A percentile compares a stretch with the other conserved stretches of the same genome.
Conservation (phyloP, 2,797 vertebrate genomes). For the Labeo calbasu region DNA sequence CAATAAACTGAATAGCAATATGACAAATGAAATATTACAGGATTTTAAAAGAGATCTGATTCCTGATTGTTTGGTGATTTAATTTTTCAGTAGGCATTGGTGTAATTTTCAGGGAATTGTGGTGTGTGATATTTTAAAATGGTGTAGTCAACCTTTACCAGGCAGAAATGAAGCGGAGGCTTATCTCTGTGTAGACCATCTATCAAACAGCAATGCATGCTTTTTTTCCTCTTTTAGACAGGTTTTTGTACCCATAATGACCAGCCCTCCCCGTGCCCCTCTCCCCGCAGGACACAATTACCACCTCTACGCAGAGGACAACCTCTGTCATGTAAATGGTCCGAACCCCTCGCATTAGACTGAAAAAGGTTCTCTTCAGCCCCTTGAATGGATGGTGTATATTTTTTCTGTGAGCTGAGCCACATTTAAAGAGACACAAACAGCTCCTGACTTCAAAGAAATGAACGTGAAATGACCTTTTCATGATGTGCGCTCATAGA, state of each 20-base stretch:
- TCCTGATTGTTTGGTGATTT: neutral
- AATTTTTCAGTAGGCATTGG: neutral
- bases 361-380: slow-evolving; percentile 38
- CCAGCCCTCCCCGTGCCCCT: slow-evolving; percentile 41
- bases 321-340: slow-evolving; percentile 66
- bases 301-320: slow-evolving; percentile 57
- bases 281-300: slow-evolving; percentile 63
- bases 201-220: slow-evolving; percentile 47
- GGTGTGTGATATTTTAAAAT: slow-evolving; percentile 19
- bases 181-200: slow-evolving; percentile 55
- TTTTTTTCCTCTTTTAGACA: slow-evolving; percentile 14
- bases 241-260: slow-evolving; percentile 56
- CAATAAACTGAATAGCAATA: neutral
- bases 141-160: neutral
- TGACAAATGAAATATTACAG: slow-evolving; percentile 1
- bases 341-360: slow-evolving; percentile 50
- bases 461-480: slow-evolving; percentile 56
- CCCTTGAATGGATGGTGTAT: slow-evolving; percentile 38
- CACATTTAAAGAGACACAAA: slow-evolving; percentile 37
- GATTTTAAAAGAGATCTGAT: neutral
- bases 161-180: slow-evolving; percentile 34
- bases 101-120: slow-evolving; percentile 23
- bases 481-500: slow-evolving; percentile 44
- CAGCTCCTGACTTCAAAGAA: slow-evolving; percentile 51
- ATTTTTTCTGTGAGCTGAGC: slow-evolving; percentile 28